Conservation (phyloP, 2,888 invertebrate genomes). For the Pheosia gnoma region DNA sequence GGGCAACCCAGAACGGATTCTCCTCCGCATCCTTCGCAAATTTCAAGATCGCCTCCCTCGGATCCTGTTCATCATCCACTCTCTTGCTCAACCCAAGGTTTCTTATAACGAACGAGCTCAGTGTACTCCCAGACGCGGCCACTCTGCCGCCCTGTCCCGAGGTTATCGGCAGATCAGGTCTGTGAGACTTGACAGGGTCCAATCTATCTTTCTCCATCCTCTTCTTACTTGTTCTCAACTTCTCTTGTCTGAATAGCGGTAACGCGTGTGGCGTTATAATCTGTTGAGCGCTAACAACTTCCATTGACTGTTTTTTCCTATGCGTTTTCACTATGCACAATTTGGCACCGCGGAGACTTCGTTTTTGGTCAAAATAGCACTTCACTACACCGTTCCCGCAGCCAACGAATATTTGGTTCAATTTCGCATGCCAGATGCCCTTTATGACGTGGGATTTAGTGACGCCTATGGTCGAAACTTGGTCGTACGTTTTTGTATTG, state of each 20-base stretch:
- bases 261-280: slow-evolving; percentile 98
- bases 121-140: slow-evolving; percentile 96
- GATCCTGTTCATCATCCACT: slow-evolving; percentile 96
- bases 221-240: slow-evolving; percentile 94
- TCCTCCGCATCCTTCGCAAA: slow-evolving; percentile 97
- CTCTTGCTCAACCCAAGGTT: slow-evolving; percentile 97
- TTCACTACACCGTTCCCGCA: slow-evolving; percentile 96
- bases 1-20: slow-evolving; percentile 98
- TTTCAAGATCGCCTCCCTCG: slow-evolving; percentile 96
- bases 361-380: slow-evolving; percentile 94
- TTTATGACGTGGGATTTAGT: slow-evolving; percentile 93
- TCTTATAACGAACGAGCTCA: slow-evolving; percentile 98
- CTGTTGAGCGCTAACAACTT: slow-evolving; percentile 94
- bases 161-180: slow-evolving; percentile 94
- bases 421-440: slow-evolving; percentile 96
- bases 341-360: slow-evolving; percentile 95
- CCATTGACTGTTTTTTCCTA: slow-evolving; percentile 91
- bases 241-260: slow-evolving; percentile 96
- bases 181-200: slow-evolving; percentile 92
- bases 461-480: slow-evolving; percentile 89
- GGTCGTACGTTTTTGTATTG: slow-evolving; percentile 89
- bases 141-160: slow-evolving; percentile 97
- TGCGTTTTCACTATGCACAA: slow-evolving; percentile 93
- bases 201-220: slow-evolving; percentile 95
- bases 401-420: slow-evolving; percentile 98